Conservation (phyloP, 2,888 invertebrate genomes). For the Hyppa rectilinea region DNA sequence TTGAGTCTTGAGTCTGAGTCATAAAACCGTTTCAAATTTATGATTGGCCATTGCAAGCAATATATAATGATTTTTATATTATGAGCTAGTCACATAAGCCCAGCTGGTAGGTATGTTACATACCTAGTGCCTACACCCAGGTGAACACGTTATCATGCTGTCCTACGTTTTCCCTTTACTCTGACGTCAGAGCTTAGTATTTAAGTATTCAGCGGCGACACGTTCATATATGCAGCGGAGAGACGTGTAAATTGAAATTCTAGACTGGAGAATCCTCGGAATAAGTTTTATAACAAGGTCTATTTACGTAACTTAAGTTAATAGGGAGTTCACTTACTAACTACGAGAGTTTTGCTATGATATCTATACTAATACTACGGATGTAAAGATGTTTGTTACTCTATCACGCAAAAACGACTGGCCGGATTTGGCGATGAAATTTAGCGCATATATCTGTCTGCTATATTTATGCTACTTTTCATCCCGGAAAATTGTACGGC, state of each 20-base stretch:
- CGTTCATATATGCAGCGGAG: slow-evolving; percentile 13
- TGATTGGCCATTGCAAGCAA: neutral
- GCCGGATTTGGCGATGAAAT: too few species aligned
- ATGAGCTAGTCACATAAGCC: neutral
- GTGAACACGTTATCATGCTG: slow-evolving; percentile 1
- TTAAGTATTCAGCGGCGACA: slow-evolving; percentile 17
- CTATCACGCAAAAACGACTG: too few species aligned
- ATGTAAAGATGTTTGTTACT: too few species aligned
- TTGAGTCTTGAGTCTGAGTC: too few species aligned
- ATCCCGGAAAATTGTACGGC: too few species aligned
- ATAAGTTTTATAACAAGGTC: slow-evolving; percentile 15
- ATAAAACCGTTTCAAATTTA: too few species aligned
- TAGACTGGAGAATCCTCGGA: slow-evolving; percentile 18
- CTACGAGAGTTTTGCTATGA: neutral
- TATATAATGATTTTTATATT: neutral
- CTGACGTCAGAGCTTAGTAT: slow-evolving; percentile 15
- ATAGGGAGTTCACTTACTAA: neutral
- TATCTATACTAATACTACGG: too few species aligned
- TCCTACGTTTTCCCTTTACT: slow-evolving; percentile 18
- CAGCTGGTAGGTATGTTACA: neutral
- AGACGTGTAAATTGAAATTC: slow-evolving; percentile 35
- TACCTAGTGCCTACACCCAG: neutral
- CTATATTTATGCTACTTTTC: too few species aligned
- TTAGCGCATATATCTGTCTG: too few species aligned
- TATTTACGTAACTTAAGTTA: slow-evolving; percentile 24